Evolutionary conservation across 1,140 invertebrate genomes (phyloP), one percentile per base, ranked within the genome.

Genomic region (Eriosoma lanigerum): DNA sequence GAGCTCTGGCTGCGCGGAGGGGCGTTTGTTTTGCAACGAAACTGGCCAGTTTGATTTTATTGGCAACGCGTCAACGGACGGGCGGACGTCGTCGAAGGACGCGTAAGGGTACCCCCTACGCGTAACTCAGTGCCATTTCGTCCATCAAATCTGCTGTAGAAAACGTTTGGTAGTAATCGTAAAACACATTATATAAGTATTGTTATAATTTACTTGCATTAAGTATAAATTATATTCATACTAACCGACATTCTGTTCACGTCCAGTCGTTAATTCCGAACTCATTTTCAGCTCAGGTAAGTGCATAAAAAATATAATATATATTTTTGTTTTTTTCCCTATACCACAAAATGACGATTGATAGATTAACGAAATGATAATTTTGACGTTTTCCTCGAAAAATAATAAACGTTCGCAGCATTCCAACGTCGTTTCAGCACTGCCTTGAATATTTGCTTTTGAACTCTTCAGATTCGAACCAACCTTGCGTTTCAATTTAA

Each of bases 121-220:
- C 21, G 21, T 19, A 26, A 52, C 46, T 50, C 75, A 78, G 75
- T 78, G 75, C 75, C 75, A 62, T 78, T 78, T 78, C 56, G 75
- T 78, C 75, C 75, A 60, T 60, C 75, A 48, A 62, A 76, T 58
- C 73, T 54, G 73, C n/a, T 32, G 73, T 19, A 29, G 38, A 46
- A 54, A 38, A 56, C 62, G n/a, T 56, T 48, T 48, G n/a, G n/a
- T 48, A 10, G 10, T 48, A 48, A 48, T 10, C 46, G 32, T 38
- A 38, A 4, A 38, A 38, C 32, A 38, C 32, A 8, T 38, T 38
- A 8, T 38, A 38, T 38, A 38, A 38, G 8, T 38, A 38, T 38
- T 38, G 8, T 38, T 38, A 38, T 38, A 4, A 38, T 4, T 38
- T 38, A 38, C 8, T n/a, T n/a, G n/a, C n/a, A n/a, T n/a, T n/a